Evolutionary conservation across 2,113 vertebrate species (phyloP).

Genomic region (Gymnarchus niloticus): DNA sequence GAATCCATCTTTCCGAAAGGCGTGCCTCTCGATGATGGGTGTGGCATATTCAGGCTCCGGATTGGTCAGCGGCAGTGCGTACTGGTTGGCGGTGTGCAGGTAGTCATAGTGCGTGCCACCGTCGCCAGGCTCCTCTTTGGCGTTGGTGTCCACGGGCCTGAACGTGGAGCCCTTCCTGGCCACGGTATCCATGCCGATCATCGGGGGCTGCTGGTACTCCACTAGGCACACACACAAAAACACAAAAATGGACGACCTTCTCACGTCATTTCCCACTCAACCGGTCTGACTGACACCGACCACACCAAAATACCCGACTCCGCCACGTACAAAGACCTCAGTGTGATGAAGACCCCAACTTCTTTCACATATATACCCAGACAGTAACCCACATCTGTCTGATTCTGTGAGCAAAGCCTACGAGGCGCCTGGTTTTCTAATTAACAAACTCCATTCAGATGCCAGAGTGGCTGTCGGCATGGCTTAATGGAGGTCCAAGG

Average conservation of each 20-base stretch:
- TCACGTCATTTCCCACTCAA: neutral
- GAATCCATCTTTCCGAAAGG: slow-evolving; percentile 56
- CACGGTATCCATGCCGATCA: slow-evolving; percentile 72
- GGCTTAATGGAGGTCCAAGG: neutral
- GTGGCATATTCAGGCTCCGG: slow-evolving; percentile 77
- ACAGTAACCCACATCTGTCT: neutral
- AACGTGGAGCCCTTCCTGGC: slow-evolving; percentile 80
- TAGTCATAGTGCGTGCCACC: slow-evolving; percentile 62
- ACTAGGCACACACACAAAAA: slow-evolving; percentile 31
- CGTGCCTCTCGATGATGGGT: slow-evolving; percentile 72
- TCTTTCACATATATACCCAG: neutral
- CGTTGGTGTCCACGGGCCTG: slow-evolving; percentile 69
- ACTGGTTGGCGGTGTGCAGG: slow-evolving; percentile 62
- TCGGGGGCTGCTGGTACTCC: slow-evolving; percentile 78
- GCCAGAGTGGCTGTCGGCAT: neutral
- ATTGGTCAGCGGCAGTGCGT: slow-evolving; percentile 70
- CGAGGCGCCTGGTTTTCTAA: neutral
- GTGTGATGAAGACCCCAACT: neutral
- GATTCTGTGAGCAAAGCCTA: neutral
- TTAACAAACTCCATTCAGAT: neutral
- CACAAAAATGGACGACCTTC: neutral
- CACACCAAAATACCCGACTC: neutral
- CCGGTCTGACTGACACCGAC: neutral
- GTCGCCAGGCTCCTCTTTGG: slow-evolving; percentile 44
- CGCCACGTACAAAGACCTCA: neutral